phyloP scores from a whole-genome alignment of 2,888 invertebrate genomes.

The Imbricaverruca yamaguchii region DNA sequence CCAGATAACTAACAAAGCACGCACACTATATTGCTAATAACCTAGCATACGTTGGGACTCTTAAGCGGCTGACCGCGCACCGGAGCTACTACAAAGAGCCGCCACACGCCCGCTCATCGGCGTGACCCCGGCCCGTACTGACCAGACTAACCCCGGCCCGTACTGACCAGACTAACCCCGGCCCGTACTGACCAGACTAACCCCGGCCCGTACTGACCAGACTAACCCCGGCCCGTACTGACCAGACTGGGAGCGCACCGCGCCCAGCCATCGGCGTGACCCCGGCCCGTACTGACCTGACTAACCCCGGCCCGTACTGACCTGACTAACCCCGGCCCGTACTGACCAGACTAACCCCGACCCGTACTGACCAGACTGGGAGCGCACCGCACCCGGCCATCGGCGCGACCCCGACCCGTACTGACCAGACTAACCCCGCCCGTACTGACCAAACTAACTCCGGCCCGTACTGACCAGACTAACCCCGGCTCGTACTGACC shows the following conservation, averaged over 20 bases:
- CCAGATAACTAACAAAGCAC: no score
- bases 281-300: background rate
- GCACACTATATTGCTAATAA: no score
- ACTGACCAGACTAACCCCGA: background rate
- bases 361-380: background rate
- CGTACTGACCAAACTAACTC: background rate
- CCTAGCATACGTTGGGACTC: no score
- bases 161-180: background rate
- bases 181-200: background rate
- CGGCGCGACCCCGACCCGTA: no score
- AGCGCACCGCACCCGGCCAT: no score
- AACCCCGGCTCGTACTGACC: background rate
- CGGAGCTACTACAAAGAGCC: no score
- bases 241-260: slow-evolving; percentile 1
- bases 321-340: background rate
- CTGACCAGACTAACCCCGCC: background rate
- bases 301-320: background rate
- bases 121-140: background rate
- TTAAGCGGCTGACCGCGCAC: no score
- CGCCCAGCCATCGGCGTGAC: no score
- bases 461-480: background rate
- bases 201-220: background rate
- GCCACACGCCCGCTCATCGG: no score
- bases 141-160: background rate
- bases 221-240: background rate